Evolutionary conservation across 2,113 vertebrate genomes (phyloP).

Genomic region (Odobenus rosmarus): DNA sequence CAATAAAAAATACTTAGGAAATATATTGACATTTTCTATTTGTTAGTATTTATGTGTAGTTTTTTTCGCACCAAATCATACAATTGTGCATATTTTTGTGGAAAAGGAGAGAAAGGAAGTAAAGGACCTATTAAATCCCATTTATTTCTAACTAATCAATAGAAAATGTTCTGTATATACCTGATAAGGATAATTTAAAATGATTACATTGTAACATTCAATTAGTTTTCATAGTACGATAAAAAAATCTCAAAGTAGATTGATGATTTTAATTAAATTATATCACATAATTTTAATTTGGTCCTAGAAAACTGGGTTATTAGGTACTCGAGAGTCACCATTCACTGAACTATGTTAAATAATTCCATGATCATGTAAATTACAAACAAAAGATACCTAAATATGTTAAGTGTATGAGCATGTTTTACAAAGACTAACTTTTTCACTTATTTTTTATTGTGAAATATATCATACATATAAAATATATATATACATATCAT

Average conservation of each 20-base stretch:
- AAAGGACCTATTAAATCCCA: neutral
- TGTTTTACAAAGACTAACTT: neutral
- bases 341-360: conserved; percentile 3
- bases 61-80: neutral
- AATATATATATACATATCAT: neutral
- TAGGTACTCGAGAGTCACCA: neutral
- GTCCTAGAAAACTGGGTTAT: neutral
- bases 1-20: conserved; percentile 12
- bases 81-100: neutral
- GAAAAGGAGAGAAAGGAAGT: neutral
- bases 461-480: neutral
- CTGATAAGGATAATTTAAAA: conserved; percentile 40
- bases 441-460: conserved; percentile 14
- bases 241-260: conserved; percentile 19
- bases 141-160: conserved; percentile 17
- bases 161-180: conserved; percentile 22
- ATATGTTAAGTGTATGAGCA: neutral
- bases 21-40: neutral
- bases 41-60: neutral
- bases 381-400: neutral
- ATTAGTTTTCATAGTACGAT: conserved; percentile 1
- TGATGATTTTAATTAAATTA: conserved; percentile 57
- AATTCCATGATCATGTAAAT: conserved; percentile 34
- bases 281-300: conserved; percentile 51
- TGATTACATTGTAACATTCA: conserved; percentile 33